These are phyloP conservation scores for Pocillopora damicornis DNA, from an alignment of 64 coral and sea anemone genomes.

Conservation along the genomic window DNA sequence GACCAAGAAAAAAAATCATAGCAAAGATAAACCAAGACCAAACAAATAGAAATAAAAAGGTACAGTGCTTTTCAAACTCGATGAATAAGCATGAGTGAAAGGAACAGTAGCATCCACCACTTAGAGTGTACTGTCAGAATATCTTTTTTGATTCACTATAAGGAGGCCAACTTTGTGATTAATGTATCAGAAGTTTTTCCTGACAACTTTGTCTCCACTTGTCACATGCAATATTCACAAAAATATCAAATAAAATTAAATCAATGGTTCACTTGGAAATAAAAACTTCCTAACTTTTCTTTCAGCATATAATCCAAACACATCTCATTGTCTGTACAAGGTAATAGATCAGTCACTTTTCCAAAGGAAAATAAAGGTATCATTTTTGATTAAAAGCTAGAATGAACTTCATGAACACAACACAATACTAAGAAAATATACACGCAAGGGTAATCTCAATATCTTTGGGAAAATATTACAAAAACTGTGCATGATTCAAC, in stretches of 20 bases:
- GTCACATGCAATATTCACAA: neutral
- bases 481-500: conserved; percentile 23
- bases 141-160: neutral
- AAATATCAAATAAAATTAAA: neutral
- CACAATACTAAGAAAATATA: conserved; percentile 11
- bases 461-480: conserved; percentile 22
- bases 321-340: neutral
- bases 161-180: too few species aligned
- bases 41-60: neutral
- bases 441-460: neutral
- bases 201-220: too few species aligned
- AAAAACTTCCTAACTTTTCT: neutral
- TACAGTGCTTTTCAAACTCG: neutral
- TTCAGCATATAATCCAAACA: neutral
- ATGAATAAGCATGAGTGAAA: too few species aligned
- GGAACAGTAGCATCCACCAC: neutral
- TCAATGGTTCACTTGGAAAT: neutral
- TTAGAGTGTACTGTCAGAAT: neutral
- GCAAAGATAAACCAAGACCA: neutral
- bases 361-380: neutral
- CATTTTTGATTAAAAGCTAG: neutral
- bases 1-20: too few species aligned
- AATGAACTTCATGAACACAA: neutral
- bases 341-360: neutral
- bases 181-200: too few species aligned